Conservation (phyloP, 2,113 vertebrate genomes). For the Climacteris rufus region DNA sequence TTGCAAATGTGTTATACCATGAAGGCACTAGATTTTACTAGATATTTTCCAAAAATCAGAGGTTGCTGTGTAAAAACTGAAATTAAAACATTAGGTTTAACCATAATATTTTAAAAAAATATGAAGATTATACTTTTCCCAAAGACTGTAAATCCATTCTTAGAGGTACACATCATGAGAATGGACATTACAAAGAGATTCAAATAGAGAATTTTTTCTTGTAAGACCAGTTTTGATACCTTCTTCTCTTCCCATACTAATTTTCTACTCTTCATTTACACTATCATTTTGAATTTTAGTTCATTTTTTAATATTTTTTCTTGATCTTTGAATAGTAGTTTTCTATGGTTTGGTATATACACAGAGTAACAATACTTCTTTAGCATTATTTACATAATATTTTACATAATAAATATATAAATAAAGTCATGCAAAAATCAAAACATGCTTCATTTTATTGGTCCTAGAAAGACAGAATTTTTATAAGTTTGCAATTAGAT, state of each 20-base stretch:
- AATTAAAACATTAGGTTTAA: not conserved
- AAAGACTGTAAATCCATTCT: not conserved
- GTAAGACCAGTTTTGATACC: not conserved
- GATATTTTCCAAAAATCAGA: not conserved
- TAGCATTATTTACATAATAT: not conserved
- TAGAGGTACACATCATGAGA: fast-evolving
- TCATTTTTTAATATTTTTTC: not conserved
- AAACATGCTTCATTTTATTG: not conserved
- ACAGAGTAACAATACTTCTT: not conserved
- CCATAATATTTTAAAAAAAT: not conserved
- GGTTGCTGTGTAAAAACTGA: not conserved
- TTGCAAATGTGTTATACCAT: not conserved
- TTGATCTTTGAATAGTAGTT: not conserved
- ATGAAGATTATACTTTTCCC: not conserved
- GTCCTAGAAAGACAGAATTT: not conserved
- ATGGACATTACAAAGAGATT: not conserved
- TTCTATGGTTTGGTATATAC: not conserved
- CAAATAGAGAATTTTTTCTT: not conserved
- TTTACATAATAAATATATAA: not conserved
- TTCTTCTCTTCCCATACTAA: not conserved
- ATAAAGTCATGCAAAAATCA: not conserved
- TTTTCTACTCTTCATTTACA: not conserved
- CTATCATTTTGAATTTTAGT: not conserved
- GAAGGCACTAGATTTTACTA: not conserved
- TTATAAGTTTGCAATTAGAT: not conserved